Percentiles rank a stretch among this genome's conserved stretches.
These are phyloP conservation scores for Xiphophorus hellerii DNA, from an alignment of 2,113 vertebrate genomes.

Conservation along the genomic window DNA sequence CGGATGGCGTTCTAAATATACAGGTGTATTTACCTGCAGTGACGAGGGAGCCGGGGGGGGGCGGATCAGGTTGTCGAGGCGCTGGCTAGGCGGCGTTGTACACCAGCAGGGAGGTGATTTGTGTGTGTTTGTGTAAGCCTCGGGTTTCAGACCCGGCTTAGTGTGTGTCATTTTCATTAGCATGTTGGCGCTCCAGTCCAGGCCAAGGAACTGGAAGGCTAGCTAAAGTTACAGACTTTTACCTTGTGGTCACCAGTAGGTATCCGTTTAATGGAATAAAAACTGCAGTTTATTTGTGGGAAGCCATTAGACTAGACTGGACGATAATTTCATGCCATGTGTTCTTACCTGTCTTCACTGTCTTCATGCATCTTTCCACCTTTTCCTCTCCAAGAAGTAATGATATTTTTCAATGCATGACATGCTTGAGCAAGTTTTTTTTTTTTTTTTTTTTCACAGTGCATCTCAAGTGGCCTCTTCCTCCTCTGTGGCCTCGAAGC, in stretches of 20 bases:
- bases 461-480: constrained; percentile 20
- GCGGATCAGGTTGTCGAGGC: not conserved
- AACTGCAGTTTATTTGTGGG: not conserved
- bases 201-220: constrained; percentile 55
- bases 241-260: constrained; percentile 25
- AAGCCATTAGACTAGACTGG: not conserved
- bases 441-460: not conserved
- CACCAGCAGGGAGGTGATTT: constrained; percentile 58
- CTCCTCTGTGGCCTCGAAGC: constrained; percentile 39
- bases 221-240: constrained; percentile 52
- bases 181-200: constrained; percentile 40
- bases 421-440: not conserved
- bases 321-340: not conserved
- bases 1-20: constrained; percentile 65
- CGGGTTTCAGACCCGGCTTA: constrained; percentile 57
- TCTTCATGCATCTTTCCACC: not conserved
- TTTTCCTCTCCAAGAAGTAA: not conserved
- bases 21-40: constrained; percentile 78
- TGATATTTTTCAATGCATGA: not conserved
- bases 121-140: constrained; percentile 70
- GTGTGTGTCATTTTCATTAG: constrained; percentile 69
- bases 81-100: constrained; percentile 35
- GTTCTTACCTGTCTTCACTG: not conserved
- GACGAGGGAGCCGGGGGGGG: not conserved
- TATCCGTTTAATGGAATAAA: constrained; percentile 27